Evolutionary conservation across 2,888 invertebrate species (phyloP).

Genomic region (Apamea crenata): DNA sequence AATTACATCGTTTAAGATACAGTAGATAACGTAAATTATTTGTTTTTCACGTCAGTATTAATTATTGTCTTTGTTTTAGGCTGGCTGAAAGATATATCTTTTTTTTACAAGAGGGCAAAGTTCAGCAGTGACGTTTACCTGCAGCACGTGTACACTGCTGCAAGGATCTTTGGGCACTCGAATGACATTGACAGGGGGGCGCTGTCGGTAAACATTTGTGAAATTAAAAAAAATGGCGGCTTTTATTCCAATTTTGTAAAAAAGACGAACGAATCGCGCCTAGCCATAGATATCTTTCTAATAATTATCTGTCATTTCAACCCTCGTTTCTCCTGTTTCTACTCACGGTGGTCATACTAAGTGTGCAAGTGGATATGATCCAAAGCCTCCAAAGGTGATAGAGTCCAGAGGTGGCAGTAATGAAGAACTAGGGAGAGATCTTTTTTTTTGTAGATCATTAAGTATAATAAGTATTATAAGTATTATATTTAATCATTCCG

Average conservation of each 20-base stretch:
- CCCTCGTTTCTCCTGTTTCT: background rate
- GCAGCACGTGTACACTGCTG: background rate
- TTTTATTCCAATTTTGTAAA: too few relatives aligned
- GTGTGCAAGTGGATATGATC: background rate
- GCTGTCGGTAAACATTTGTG: background rate
- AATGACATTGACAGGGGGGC: background rate
- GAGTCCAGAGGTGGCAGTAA: background rate
- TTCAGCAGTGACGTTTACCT: background rate
- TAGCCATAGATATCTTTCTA: background rate
- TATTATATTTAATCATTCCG: too few relatives aligned
- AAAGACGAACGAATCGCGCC: too few relatives aligned
- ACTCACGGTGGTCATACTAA: background rate
- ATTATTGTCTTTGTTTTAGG: slow-evolving; percentile 16
- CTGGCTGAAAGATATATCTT: background rate
- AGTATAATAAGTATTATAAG: too few relatives aligned
- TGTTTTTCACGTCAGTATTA: slow-evolving; percentile 10
- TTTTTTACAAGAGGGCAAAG: background rate
- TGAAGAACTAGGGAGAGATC: background rate
- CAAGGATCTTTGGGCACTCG: background rate
- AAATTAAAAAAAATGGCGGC: too few relatives aligned
- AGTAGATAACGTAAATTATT: slow-evolving; percentile 26
- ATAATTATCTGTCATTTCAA: too few relatives aligned
- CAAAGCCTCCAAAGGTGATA: background rate
- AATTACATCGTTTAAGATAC: slow-evolving; percentile 22
- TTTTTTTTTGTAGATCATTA: background rate